A percentile compares a stretch with the other conserved stretches of the same genome.
Evolutionary conservation across 2,797 vertebrate species (phyloP).

Genomic region (Sebastes matsubarae): DNA sequence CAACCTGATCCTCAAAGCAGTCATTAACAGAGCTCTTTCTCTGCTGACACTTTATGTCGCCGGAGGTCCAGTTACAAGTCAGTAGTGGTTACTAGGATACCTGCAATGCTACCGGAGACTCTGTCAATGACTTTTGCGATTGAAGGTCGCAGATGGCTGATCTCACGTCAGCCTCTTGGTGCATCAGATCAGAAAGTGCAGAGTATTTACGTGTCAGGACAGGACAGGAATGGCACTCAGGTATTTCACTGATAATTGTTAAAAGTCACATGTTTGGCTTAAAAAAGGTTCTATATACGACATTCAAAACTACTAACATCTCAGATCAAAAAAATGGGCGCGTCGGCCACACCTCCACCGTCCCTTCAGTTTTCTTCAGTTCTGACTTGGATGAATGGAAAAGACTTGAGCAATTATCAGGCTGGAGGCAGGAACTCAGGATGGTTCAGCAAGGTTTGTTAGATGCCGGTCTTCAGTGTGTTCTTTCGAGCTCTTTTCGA

Average conservation of each 20-base stretch:
- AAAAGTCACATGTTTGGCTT: no score
- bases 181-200: neutral
- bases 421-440: no score
- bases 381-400: no score
- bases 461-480: no score
- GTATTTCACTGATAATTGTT: neutral
- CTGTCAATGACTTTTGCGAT: conserved; percentile 8
- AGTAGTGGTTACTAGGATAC: conserved; percentile 53
- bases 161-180: neutral
- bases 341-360: no score
- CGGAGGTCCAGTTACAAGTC: conserved; percentile 45
- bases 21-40: neutral
- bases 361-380: no score
- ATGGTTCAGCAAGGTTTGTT: no score
- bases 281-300: no score
- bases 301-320: no score
- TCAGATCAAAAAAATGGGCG: no score
- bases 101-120: conserved; percentile 22
- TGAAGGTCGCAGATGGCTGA: neutral
- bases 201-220: neutral
- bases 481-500: no score
- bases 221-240: neutral
- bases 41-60: neutral
- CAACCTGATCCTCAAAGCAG: conserved; percentile 32
- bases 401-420: no score